Evolutionary conservation across 2,888 invertebrate genomes (phyloP).

Genomic region (Palloptera scutellata): DNA sequence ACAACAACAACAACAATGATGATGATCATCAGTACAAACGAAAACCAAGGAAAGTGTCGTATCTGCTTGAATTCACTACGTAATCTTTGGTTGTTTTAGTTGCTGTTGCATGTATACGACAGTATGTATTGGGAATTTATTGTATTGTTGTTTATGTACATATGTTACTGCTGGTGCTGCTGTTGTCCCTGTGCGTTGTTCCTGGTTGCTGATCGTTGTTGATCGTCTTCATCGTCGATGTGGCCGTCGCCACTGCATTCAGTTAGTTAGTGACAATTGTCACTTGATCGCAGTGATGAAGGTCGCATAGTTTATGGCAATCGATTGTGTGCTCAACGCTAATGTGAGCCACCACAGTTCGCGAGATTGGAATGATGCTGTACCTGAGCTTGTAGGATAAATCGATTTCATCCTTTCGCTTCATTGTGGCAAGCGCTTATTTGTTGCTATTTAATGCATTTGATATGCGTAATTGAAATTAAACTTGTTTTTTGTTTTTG

Average conservation of each 20-base stretch:
- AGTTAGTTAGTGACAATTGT: constrained; percentile 21
- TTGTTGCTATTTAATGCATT: constrained; percentile 13
- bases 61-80: not conserved
- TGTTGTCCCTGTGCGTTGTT: constrained; percentile 16
- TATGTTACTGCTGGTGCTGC: constrained; percentile 18
- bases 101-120: constrained; percentile 9
- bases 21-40: constrained; percentile 1
- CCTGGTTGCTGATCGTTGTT: not conserved
- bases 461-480: constrained; percentile 10
- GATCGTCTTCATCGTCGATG: not conserved
- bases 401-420: not conserved
- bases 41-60: constrained; percentile 24
- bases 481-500: no score
- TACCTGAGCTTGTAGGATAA: no score
- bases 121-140: constrained; percentile 57
- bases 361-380: no score
- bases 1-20: constrained; percentile 4
- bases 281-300: constrained; percentile 31
- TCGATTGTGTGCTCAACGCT: constrained; percentile 21
- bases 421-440: not conserved
- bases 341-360: not conserved
- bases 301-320: constrained; percentile 32
- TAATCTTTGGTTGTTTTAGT: not conserved
- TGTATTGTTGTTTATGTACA: constrained; percentile 50
- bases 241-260: constrained; percentile 14